Percentiles rank a stretch among this genome's conserved stretches.
Conservation (phyloP, 2,113 vertebrate species). For the Periophthalmus modestus region DNA sequence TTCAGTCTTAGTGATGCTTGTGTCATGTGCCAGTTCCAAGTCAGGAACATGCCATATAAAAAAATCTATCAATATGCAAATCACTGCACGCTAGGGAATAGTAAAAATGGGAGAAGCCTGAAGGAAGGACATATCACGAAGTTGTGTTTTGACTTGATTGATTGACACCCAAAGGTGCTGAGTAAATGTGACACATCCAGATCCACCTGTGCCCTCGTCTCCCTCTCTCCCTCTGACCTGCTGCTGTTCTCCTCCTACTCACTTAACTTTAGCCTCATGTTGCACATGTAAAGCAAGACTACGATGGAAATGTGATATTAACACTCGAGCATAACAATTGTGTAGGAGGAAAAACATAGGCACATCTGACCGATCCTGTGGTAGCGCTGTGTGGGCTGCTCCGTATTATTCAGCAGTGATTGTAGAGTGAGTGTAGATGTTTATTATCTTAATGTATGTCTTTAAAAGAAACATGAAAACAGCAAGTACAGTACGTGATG, state of each 20-base stretch:
- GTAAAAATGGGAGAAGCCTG: not conserved
- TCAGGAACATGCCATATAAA: not conserved
- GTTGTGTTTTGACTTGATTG: constrained; percentile 26
- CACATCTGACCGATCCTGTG: constrained; percentile 7
- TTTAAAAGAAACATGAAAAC: not conserved
- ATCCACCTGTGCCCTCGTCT: constrained; percentile 16
- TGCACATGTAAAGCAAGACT: constrained; percentile 28
- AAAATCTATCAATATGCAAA: not conserved
- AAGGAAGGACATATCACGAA: constrained; percentile 9
- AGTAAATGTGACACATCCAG: constrained; percentile 25
- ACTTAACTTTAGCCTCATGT: not conserved
- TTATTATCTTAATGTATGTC: not conserved
- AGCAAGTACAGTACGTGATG: not conserved
- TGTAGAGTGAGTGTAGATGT: not conserved
- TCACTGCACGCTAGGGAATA: not conserved
- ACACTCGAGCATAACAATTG: constrained; percentile 10
- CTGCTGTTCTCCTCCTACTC: constrained; percentile 33
- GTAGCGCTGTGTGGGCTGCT: not conserved
- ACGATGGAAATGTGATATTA: constrained; percentile 40
- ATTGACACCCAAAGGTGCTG: constrained; percentile 33
- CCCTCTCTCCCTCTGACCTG: constrained; percentile 14
- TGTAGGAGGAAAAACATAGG: constrained; percentile 31
- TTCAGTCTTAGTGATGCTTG: no score
- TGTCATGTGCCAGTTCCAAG: not conserved
- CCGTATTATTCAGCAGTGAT: not conserved